Base-by-base conservation (phyloP, 2,797 vertebrate genomes). In the Spizella passerina region DNA sequence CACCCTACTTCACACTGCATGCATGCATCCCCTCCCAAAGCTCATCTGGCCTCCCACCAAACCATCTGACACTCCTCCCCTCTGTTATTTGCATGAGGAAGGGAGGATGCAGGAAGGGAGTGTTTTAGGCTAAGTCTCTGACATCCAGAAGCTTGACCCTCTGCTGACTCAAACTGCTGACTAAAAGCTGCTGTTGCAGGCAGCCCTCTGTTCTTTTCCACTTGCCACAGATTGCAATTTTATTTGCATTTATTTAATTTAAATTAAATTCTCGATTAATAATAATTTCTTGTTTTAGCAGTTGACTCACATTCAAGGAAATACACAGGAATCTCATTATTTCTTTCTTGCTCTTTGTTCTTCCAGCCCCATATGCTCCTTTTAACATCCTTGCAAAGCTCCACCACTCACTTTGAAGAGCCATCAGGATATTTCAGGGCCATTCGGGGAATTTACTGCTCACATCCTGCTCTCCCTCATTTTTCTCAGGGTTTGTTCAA, bases 41-140 rank as follows among this genome's bases (percentile, higher is more conserved):
- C 47, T 90, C 63, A 63, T 76, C 55, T 66, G 88, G 70, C 56
- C 41, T 90, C 86, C 43, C 57, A 53, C 53, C 9, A 60, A 86
- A 56, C 19, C 60, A 72, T 21, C 44, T 2, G 2, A 76, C 75
- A 27, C 53, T 86, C 73, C 57, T 27, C 27, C 36, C 14, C 49
- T 52, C 56, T 2, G 1, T 13, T 32, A 5, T 53, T 75, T 7
- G 41, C 41, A 50, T 3, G 8, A 63, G 81, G 78, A 90, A 93
- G 88, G 88, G 94, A 94, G 82, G 77, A 86, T 60, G 70, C 90
- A 82, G 94, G 94, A 94, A 94, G 92, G 75, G 93, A 89, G 68
- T 60, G 44, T n/a, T 93, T 86, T n/a, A 56, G 68, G 44, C 50
- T 49, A 76, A 90, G 59, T 17, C 29, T 57, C 43, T 86, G 86